Percentiles rank a stretch among this genome's conserved stretches.
These are phyloP conservation scores for Zelostemma sp. DNA, from an alignment of 1,140 invertebrate species.

Conservation along the genomic window DNA sequence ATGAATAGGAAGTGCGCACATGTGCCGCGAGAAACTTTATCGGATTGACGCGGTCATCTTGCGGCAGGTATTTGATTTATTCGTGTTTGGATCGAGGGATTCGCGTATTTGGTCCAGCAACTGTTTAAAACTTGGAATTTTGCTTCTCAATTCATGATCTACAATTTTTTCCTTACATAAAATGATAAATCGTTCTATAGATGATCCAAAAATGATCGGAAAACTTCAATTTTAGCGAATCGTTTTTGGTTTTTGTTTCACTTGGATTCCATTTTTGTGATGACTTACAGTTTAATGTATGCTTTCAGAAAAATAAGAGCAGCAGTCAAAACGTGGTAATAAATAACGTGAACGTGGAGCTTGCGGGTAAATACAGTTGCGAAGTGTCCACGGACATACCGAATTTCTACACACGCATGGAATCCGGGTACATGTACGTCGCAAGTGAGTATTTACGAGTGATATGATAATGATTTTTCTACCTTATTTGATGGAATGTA, in stretches of 20 bases:
- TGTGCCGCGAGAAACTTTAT: constrained; percentile 25
- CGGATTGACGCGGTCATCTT: constrained; percentile 16
- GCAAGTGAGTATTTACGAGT: constrained; percentile 74
- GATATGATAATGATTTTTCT: constrained; percentile 12
- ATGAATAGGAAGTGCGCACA: constrained; percentile 22
- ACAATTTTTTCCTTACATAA: no score
- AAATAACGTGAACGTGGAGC: constrained; percentile 75
- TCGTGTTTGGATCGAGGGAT: no score
- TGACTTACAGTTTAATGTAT: background rate
- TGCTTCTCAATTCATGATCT: no score
- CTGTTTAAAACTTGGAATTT: no score
- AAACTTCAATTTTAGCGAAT: no score
- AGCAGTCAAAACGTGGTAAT: constrained; percentile 75
- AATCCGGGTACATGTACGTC: constrained; percentile 77
- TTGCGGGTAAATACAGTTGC: constrained; percentile 79
- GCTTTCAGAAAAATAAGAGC: constrained; percentile 59
- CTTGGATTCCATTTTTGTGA: background rate
- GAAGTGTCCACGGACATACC: constrained; percentile 82
- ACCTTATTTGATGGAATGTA: constrained; percentile 18
- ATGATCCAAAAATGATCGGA: no score
- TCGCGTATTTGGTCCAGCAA: no score
- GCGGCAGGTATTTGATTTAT: constrained; percentile 21
- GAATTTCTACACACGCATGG: constrained; percentile 77
- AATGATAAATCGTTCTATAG: no score
- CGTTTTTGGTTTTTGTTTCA: no score